Percentiles rank a stretch among this genome's conserved stretches.
Conservation (phyloP, 2,888 invertebrate species). For the Caenorhabditis zanzibari region DNA sequence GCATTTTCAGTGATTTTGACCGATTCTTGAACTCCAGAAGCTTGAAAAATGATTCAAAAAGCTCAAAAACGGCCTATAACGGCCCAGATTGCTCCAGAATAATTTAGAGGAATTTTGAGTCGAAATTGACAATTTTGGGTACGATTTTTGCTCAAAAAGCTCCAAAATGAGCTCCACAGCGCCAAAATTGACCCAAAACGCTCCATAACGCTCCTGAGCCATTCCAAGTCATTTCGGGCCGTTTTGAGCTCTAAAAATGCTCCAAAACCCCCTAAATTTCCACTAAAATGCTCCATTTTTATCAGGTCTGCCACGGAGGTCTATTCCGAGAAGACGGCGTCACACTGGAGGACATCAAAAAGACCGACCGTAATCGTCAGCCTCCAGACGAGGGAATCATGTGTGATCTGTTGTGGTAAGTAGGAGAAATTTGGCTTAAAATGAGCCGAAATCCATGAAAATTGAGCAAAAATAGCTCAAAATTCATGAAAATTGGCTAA, state of each 20-base stretch:
- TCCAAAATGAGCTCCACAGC: no score
- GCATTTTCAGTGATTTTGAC: no score
- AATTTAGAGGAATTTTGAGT: no score
- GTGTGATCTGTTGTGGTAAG: constrained; percentile 97
- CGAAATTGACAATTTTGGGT: no score
- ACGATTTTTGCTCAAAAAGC: no score
- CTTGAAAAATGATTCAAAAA: no score
- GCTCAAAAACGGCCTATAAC: no score
- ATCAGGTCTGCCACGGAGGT: constrained; percentile 97
- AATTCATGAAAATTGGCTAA: background rate
- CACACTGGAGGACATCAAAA: constrained; percentile 93
- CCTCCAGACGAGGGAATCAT: constrained; percentile 98
- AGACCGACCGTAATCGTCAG: constrained; percentile 94
- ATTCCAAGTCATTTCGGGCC: background rate
- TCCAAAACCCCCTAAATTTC: no score
- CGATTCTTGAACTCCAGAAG: no score
- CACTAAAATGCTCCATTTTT: background rate
- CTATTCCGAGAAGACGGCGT: constrained; percentile 95
- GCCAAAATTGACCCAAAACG: no score
- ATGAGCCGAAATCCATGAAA: background rate
- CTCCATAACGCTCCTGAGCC: constrained; percentile 9
- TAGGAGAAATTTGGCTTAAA: background rate
- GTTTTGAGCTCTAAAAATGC: constrained; percentile 13
- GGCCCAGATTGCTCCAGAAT: no score
- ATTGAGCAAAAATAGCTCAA: no score